A percentile compares a stretch with the other conserved stretches of the same genome.
phyloP scores from a whole-genome alignment of 2,888 invertebrate genomes.

The Trimorus sp. region DNA sequence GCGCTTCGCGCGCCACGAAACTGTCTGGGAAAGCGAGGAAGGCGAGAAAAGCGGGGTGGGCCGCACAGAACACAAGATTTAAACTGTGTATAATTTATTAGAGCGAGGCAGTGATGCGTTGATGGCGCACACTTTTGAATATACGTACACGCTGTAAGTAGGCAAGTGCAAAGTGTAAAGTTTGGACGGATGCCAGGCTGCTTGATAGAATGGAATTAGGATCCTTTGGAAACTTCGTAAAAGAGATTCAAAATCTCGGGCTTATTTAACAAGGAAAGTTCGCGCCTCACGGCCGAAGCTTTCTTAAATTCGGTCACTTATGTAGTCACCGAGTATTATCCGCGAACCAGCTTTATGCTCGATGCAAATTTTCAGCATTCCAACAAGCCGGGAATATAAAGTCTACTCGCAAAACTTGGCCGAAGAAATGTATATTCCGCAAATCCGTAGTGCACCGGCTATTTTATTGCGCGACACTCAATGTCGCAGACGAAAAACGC shows the following conservation, averaged over 20 bases:
- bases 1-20: constrained; percentile 10
- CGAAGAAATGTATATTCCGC: too few species aligned
- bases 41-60: too few species aligned
- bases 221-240: constrained; percentile 56
- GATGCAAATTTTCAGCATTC: too few species aligned
- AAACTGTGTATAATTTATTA: constrained; percentile 63
- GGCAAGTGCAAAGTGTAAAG: constrained; percentile 56
- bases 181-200: constrained; percentile 63
- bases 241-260: constrained; percentile 69
- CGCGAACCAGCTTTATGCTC: too few species aligned
- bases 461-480: too few species aligned
- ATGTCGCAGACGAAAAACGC: too few species aligned
- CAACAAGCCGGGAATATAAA: too few species aligned
- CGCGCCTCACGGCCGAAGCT: constrained; percentile 35
- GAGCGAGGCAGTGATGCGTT: constrained; percentile 53
- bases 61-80: constrained; percentile 26
- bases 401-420: too few species aligned
- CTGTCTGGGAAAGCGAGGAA: too few species aligned
- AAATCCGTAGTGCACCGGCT: too few species aligned
- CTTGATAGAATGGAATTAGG: constrained; percentile 62
- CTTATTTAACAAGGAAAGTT: constrained; percentile 72
- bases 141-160: constrained; percentile 36
- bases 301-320: constrained; percentile 65
- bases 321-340: background rate
- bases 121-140: constrained; percentile 52